Conservation (phyloP, 2,797 vertebrate genomes). For the Lacerta agilis region DNA sequence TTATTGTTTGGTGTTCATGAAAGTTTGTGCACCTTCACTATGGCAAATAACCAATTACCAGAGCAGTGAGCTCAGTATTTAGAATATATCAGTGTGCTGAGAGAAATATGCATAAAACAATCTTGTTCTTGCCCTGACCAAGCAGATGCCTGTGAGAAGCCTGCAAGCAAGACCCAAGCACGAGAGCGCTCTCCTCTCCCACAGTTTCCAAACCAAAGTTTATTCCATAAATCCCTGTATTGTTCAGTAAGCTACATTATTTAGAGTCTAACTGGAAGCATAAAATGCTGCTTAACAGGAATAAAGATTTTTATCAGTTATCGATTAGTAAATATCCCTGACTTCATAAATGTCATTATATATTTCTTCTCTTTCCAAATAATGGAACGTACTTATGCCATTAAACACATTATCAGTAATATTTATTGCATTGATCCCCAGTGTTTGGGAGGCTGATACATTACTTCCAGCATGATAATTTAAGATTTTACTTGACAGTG, state of each 20-base stretch:
- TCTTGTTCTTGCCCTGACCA: too few species aligned
- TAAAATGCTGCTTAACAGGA: conserved; percentile 29
- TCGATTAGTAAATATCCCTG: conserved; percentile 33
- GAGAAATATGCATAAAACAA: background rate
- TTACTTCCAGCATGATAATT: conserved; percentile 5
- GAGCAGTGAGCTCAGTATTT: background rate
- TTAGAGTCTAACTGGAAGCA: conserved; percentile 24
- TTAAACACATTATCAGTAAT: conserved; percentile 25
- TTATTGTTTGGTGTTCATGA: background rate
- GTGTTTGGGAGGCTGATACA: conserved; percentile 11
- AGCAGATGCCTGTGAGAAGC: too few species aligned
- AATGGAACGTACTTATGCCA: conserved; percentile 26
- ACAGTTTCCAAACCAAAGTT: background rate
- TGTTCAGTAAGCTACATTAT: background rate
- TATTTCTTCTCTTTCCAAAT: conserved; percentile 36
- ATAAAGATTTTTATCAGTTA: conserved; percentile 12
- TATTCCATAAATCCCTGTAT: conserved; percentile 10
- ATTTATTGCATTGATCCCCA: conserved; percentile 38
- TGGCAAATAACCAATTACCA: background rate
- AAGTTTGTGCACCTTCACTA: background rate
- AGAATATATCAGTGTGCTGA: background rate
- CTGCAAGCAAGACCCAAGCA: too few species aligned
- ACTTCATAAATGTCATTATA: background rate
- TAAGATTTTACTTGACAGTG: conserved; percentile 20
- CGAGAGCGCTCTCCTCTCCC: too few species aligned